A percentile compares a stretch with the other conserved stretches of the same genome.
phyloP scores from a whole-genome alignment of 2,113 vertebrate species.

The Malaclemys terrapin region DNA sequence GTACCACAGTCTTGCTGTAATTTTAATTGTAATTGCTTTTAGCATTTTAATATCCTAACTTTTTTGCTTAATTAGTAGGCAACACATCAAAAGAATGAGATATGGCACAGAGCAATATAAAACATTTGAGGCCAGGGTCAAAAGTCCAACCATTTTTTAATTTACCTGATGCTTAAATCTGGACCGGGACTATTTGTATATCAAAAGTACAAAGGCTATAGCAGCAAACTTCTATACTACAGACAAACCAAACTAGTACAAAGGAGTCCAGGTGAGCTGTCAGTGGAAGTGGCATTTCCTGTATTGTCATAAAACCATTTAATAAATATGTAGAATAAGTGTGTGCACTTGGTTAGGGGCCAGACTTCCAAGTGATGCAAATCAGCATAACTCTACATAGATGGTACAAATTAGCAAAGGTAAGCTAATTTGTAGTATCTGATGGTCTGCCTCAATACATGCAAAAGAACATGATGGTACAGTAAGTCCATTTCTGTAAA shows the following conservation, averaged over 20 bases:
- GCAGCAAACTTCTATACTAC: neutral
- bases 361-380: neutral
- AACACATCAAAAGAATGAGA: fast-evolving
- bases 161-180: neutral
- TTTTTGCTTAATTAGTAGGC: neutral
- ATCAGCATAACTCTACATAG: neutral
- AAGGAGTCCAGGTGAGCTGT: neutral
- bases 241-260: neutral
- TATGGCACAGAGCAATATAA: neutral
- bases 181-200: too few species aligned
- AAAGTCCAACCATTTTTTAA: neutral
- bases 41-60: neutral
- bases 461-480: neutral
- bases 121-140: neutral
- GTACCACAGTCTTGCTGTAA: neutral
- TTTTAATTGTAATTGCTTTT: neutral
- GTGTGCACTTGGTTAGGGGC: neutral
- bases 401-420: neutral
- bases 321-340: neutral
- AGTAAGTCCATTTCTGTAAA: neutral
- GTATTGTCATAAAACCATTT: neutral
- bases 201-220: too few species aligned
- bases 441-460: neutral
- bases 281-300: neutral
- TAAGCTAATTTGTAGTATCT: neutral